Percentiles rank a stretch among this genome's conserved stretches.
phyloP scores from a whole-genome alignment of 2,797 vertebrate species.

The Threskiornis aethiopicus region DNA sequence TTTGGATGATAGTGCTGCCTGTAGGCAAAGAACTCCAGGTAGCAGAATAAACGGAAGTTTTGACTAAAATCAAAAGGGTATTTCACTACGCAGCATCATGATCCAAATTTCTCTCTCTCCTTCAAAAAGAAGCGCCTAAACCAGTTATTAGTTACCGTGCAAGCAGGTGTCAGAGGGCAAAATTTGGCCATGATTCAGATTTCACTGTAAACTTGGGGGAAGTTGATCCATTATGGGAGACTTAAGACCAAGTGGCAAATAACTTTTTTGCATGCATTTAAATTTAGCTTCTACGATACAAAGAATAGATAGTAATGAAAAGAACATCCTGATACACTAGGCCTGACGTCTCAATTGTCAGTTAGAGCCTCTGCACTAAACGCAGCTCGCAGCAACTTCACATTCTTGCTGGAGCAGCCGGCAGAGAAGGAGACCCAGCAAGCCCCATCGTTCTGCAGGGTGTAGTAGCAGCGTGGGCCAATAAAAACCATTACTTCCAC shows the following conservation, averaged over 20 bases:
- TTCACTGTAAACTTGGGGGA: not conserved
- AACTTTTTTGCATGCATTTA: not conserved
- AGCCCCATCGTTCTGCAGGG: rapidly evolving
- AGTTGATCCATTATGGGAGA: rapidly evolving
- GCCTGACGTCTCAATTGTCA: not conserved
- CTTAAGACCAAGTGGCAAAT: not conserved
- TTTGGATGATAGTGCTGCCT: not conserved
- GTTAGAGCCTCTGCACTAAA: not conserved
- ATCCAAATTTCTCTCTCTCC: not conserved
- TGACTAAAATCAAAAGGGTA: not conserved
- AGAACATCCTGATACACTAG: not conserved
- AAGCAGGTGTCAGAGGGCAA: not conserved
- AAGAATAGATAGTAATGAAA: not conserved
- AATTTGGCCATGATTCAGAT: not conserved
- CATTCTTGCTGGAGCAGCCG: not conserved
- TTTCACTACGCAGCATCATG: not conserved
- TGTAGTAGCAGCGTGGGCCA: not conserved
- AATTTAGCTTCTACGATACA: not conserved
- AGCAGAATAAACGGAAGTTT: not conserved
- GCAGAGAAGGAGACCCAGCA: not conserved
- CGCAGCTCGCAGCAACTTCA: not conserved
- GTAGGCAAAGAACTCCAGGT: not conserved
- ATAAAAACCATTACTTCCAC: not conserved
- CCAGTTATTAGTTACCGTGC: not conserved
- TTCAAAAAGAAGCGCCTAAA: not conserved